A percentile compares a stretch with the other conserved stretches of the same genome.
Conservation (phyloP, 2,113 vertebrate species). For the Dolichallabes microphthalmus region DNA sequence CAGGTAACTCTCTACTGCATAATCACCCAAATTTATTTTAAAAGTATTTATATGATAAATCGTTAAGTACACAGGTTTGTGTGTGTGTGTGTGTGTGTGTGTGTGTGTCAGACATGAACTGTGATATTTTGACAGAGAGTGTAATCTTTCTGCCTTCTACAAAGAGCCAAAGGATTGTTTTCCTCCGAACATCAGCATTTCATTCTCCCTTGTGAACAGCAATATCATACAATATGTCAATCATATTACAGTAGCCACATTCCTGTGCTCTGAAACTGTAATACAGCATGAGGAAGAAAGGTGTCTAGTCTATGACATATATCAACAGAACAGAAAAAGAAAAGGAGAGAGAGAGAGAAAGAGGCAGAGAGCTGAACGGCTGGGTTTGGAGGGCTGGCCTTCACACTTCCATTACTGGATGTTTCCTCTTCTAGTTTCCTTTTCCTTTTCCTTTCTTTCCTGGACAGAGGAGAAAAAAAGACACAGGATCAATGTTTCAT, state of each 20-base stretch:
- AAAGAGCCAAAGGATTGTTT: slow-evolving; percentile 4
- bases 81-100: slow-evolving; percentile 16
- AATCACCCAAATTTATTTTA: slow-evolving; percentile 22
- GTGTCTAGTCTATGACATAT: slow-evolving; percentile 7
- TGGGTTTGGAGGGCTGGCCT: slow-evolving; percentile 28
- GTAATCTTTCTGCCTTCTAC: slow-evolving; percentile 14
- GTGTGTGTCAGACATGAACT: slow-evolving; percentile 1
- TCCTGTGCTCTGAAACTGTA: slow-evolving; percentile 24
- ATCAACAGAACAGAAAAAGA: not conserved
- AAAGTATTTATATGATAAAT: slow-evolving; percentile 39
- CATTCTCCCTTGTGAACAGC: slow-evolving; percentile 24
- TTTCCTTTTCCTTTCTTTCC: slow-evolving; percentile 83
- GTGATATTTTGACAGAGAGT: slow-evolving; percentile 26
- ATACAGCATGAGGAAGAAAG: slow-evolving; percentile 22
- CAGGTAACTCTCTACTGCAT: slow-evolving; percentile 34
- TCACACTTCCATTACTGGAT: slow-evolving; percentile 26
- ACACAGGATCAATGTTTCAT: not conserved
- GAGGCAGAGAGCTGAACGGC: not conserved
- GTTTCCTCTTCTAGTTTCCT: slow-evolving; percentile 59
- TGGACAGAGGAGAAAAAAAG: slow-evolving; percentile 61
- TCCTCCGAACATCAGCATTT: slow-evolving; percentile 34
- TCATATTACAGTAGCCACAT: not conserved
- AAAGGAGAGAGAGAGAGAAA: slow-evolving; percentile 16
- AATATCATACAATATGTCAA: slow-evolving; percentile 24
- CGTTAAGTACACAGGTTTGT: slow-evolving; percentile 32